Percentiles rank a stretch among this genome's conserved stretches.
Conservation (phyloP, 2,797 vertebrate genomes). For the Eulemur mongoz region DNA sequence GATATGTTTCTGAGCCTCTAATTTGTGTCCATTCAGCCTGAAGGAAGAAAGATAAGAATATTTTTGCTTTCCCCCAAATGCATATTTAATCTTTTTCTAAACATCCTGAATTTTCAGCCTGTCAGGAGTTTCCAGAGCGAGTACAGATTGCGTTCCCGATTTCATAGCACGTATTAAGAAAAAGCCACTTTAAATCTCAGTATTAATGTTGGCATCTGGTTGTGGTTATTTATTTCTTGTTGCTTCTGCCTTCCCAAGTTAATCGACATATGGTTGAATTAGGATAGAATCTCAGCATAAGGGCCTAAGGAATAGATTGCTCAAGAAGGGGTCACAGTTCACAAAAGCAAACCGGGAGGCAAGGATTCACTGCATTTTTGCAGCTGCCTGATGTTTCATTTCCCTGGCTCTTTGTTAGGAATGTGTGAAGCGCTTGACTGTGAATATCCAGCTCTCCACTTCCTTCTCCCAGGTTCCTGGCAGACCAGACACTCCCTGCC, state of each 20-base stretch:
- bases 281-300: slow-evolving; percentile 58
- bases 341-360: neutral
- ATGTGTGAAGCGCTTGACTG: neutral
- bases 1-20: neutral
- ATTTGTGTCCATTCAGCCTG: slow-evolving; percentile 32
- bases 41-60: slow-evolving; percentile 29
- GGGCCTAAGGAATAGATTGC: neutral
- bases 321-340: neutral
- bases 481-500: neutral
- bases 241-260: slow-evolving; percentile 68
- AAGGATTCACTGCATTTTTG: neutral
- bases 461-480: neutral
- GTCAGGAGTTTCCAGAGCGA: slow-evolving; percentile 11
- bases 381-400: neutral
- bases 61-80: neutral
- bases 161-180: neutral
- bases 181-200: slow-evolving; percentile 41
- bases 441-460: neutral
- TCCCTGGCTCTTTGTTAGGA: neutral
- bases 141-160: slow-evolving; percentile 3
- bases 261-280: slow-evolving; percentile 40
- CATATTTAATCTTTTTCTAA: slow-evolving; percentile 45
- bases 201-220: slow-evolving; percentile 37
- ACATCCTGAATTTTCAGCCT: slow-evolving; percentile 34
- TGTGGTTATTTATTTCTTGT: slow-evolving; percentile 56